Evolutionary conservation across 2,797 vertebrate genomes (phyloP), one percentile per base, ranked within the genome.

Genomic region (Labroides dimidiatus): DNA sequence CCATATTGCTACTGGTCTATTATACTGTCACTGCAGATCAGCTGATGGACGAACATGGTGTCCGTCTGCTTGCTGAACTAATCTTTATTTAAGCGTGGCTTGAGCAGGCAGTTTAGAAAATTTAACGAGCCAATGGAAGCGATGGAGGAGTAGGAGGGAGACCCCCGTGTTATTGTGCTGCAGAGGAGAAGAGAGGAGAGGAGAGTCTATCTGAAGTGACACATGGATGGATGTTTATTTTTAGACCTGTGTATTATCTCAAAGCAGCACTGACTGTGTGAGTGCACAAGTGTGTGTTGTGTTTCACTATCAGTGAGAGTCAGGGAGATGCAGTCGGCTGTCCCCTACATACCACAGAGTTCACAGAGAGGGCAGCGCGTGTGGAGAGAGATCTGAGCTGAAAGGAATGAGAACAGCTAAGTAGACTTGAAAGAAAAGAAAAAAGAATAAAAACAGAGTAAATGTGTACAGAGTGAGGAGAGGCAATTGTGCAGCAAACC

Each of bases 181-280:
- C 69, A 77, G 56, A 77, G 36, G 39, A 66, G 66, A 53, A 27
- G 50, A 74, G 68, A 49, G 30, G 30, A 33, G 60, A 6, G 51
- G 43, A 58, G 71, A 83, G 64, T 86, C 57, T 86, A 93, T 93
- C 88, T 88, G 85, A 93, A 91, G 91, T 92, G 92, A 93, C 91
- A 91, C 81, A 75, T 14, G 77, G 89, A 83, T 87, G 78, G 85
- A 84, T 88, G 89, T 91, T 91, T 93, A 92, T 93, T 93, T 94
- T 93, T 92, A 92, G 89, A 89, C 74, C 48, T 11, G 65, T 77
- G 66, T 89, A 90, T 92, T 92, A 92, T 93, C 89, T 91, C 87
- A 90, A 82, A 89, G 63, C 82, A 69, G 72, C 71, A 58, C 65
- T 42, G 64, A 45, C 49, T 77, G 19, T 80, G 47, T 77, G 52